Base-by-base conservation (phyloP, 2,888 invertebrate genomes). In the Fabriciana adippe region DNA sequence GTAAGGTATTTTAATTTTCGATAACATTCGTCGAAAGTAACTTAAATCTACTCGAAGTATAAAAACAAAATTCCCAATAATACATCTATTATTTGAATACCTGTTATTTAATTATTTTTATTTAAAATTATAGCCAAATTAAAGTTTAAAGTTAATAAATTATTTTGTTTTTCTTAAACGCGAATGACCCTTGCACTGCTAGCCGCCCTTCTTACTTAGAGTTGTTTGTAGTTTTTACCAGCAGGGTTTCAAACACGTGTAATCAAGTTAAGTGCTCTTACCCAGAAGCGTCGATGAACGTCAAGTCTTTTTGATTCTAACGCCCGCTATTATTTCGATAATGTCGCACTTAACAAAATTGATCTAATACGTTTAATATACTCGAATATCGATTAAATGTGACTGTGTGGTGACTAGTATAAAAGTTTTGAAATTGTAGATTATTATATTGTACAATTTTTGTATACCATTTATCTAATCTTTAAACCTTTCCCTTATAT, bases 191-290 rank as follows among this genome's bases (percentile, higher is more conserved):
- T 31, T 57, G 31, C 11, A 2, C 26, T 6, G 31, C n/a, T n/a
- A 59, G 26, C 59, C n/a, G 26, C 59, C 26, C 59, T 59, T 59
- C 59, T 41, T 41, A 41, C 53, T 47, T 54, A 21, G 68, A 66
- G 73, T 68, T 72, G 80, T 79, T 81, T 80, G 78, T 81, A 79
- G 78, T 80, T 79, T 78, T 76, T 76, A 79, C 78, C 79, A 73
- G 73, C 76, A 81, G 80, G 84, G 84, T 85, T 85, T 86, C 86
- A 72, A 75, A 73, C 70, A 72, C 68, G 79, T 83, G 89, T 91
- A 93, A 93, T 93, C 90, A 93, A 92, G 90, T 93, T 93, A 93
- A 93, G 90, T 92, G 93, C 91, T 89, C 84, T 87, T 87, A 75
- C 83, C 79, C 79, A 81, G 81, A 81, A 81, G 82, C 81, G 82